Percentiles rank a stretch among this genome's conserved stretches.
Conservation (phyloP, 37 sponge, comb jelly and placozoan genomes). For the Halisarca cf. caerulea region DNA sequence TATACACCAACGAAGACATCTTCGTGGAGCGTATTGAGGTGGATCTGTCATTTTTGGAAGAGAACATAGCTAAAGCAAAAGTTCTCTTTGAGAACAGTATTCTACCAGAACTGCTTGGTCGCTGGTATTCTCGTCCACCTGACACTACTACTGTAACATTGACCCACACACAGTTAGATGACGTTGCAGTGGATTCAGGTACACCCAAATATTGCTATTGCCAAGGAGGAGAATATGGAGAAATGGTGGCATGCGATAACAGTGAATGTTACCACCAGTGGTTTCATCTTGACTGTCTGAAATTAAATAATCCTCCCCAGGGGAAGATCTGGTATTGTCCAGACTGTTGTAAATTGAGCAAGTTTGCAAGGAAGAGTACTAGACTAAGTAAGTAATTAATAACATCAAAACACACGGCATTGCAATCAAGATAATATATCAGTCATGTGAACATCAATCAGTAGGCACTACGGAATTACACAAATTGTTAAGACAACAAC, state of each 20-base stretch:
- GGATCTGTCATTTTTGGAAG: slow-evolving; percentile 17
- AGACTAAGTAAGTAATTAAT: too few relatives aligned
- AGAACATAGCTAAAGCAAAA: slow-evolving; percentile 7
- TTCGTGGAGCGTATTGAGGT: slow-evolving; percentile 5
- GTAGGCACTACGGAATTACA: too few relatives aligned
- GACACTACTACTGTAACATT: background rate
- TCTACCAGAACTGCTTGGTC: slow-evolving; percentile 42
- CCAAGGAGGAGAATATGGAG: slow-evolving; percentile 2
- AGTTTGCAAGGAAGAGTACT: too few relatives aligned
- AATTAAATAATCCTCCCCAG: too few relatives aligned
- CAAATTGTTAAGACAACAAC: too few relatives aligned
- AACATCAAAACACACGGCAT: too few relatives aligned
- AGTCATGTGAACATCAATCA: too few relatives aligned
- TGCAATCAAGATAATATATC: too few relatives aligned
- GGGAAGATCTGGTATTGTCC: too few relatives aligned
- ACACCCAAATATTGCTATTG: slow-evolving; percentile 27
- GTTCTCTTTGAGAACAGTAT: slow-evolving; percentile 1
- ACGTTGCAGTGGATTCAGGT: background rate
- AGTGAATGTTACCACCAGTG: too few relatives aligned
- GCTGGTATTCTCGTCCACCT: slow-evolving; percentile 38
- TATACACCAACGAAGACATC: slow-evolving; percentile 7
- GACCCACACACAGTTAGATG: background rate
- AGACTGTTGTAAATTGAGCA: too few relatives aligned
- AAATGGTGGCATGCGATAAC: slow-evolving; percentile 8
- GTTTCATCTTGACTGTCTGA: too few relatives aligned